These are phyloP conservation scores for Vicugna pacos DNA, from an alignment of 2,113 vertebrate species.

Conservation along the genomic window DNA sequence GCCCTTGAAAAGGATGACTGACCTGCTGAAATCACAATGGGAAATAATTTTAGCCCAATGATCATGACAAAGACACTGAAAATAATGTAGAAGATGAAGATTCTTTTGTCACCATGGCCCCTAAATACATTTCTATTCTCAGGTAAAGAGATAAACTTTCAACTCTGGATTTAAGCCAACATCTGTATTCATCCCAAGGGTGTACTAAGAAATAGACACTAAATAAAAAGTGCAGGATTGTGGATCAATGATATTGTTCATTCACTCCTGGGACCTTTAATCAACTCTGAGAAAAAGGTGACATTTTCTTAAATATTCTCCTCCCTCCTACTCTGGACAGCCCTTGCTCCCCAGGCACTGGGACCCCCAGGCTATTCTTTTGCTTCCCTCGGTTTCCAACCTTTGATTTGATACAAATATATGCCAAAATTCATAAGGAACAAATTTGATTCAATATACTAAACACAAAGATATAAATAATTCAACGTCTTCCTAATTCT, in stretches of 20 bases:
- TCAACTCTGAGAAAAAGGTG: not conserved
- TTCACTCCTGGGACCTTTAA: not conserved
- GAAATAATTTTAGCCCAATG: not conserved
- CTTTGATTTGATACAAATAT: not conserved
- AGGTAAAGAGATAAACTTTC: not conserved
- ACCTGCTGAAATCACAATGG: not conserved
- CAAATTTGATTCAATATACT: not conserved
- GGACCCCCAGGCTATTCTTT: not conserved
- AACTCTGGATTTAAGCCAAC: constrained; percentile 27
- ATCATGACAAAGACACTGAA: not conserved
- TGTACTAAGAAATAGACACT: not conserved
- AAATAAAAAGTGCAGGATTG: not conserved
- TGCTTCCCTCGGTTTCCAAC: not conserved
- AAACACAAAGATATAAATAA: not conserved
- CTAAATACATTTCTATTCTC: not conserved
- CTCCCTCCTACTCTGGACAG: not conserved
- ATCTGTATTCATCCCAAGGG: not conserved
- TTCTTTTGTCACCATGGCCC: not conserved
- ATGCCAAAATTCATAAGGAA: not conserved
- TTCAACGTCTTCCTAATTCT: not conserved
- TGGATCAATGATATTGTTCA: not conserved
- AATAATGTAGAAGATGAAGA: not conserved
- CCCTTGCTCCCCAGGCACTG: not conserved
- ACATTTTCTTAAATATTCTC: not conserved
- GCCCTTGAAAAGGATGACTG: not conserved